Evolutionary conservation across 2,797 vertebrate genomes (phyloP).

Genomic region (Microchirus variegatus): DNA sequence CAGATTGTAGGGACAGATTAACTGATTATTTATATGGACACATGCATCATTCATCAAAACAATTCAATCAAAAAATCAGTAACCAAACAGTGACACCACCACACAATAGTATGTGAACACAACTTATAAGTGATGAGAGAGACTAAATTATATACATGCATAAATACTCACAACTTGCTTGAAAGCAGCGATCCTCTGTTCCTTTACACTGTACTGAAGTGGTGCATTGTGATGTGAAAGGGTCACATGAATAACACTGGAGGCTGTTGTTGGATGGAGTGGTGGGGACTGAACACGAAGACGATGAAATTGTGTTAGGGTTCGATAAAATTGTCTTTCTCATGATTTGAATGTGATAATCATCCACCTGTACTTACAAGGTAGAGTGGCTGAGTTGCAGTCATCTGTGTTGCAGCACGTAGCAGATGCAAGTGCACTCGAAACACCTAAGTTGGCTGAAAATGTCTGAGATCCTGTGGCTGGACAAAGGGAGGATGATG

Average conservation of each 20-base stretch:
- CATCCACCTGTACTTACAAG: constrained; percentile 10
- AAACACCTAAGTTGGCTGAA: background rate
- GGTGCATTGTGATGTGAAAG: accelerated
- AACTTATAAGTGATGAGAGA: too few species aligned
- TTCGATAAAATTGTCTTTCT: background rate
- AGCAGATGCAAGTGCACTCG: background rate
- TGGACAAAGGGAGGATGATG: constrained; percentile 15
- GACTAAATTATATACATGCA: too few species aligned
- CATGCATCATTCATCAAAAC: too few species aligned
- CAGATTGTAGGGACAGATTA: too few species aligned
- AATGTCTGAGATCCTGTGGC: background rate
- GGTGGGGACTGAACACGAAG: constrained; percentile 14
- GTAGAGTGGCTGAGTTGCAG: constrained; percentile 17
- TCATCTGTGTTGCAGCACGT: constrained; percentile 26
- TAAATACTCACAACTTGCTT: background rate
- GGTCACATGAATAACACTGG: background rate
- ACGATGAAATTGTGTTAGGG: background rate
- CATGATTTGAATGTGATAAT: background rate
- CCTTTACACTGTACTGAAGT: background rate
- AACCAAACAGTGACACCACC: too few species aligned
- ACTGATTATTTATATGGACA: too few species aligned
- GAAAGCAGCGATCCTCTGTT: constrained; percentile 6
- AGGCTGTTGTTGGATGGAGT: accelerated
- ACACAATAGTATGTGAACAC: too few species aligned
- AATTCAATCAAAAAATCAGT: too few species aligned